A percentile compares a stretch with the other conserved stretches of the same genome.
phyloP scores from a whole-genome alignment of 2,797 vertebrate genomes.

The Sebastes matsubarae region DNA sequence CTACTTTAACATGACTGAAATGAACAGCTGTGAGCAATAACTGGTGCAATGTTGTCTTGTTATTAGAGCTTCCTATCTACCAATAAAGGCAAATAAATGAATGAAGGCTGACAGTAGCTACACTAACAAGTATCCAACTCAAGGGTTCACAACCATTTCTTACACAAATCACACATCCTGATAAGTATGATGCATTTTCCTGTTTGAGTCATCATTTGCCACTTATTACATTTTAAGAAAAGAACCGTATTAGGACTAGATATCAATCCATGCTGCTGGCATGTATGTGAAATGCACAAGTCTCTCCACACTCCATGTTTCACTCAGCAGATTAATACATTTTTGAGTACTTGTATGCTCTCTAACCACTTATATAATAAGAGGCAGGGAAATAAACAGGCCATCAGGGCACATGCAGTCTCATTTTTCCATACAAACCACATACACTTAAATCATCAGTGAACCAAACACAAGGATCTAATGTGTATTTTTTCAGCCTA shows the following conservation, averaged over 20 bases:
- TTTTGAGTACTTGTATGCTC: not conserved
- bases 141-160: not conserved
- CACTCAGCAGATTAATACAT: not conserved
- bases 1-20: not conserved
- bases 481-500: not conserved
- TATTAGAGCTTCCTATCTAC: not conserved
- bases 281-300: not conserved
- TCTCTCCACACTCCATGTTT: not conserved
- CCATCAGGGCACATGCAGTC: not conserved
- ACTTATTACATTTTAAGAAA: not conserved
- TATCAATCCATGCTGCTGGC: not conserved
- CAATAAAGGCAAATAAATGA: not conserved
- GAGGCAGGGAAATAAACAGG: no score
- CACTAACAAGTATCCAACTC: not conserved
- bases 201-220: not conserved
- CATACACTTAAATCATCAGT: not conserved
- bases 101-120: not conserved
- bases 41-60: not conserved
- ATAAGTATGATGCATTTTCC: not conserved
- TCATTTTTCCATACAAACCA: not conserved
- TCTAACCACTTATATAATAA: not conserved
- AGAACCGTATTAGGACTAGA: not conserved
- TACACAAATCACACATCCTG: not conserved
- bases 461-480: not conserved
- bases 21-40: not conserved